These are phyloP conservation scores for Rhinoptilus africanus DNA, from an alignment of 2,113 vertebrate species.

Conservation along the genomic window DNA sequence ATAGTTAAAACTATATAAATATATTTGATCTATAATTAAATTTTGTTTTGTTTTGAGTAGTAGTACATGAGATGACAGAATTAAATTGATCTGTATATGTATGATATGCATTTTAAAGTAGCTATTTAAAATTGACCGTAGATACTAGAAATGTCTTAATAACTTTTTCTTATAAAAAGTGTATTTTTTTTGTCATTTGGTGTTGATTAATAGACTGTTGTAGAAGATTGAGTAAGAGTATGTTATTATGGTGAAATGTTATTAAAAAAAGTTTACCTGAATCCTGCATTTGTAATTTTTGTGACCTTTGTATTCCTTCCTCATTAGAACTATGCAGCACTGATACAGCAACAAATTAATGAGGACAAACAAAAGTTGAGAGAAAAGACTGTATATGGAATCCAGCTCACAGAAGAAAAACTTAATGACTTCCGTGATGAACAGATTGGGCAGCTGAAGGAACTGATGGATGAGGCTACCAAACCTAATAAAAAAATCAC, in stretches of 20 bases:
- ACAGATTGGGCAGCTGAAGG: conserved; percentile 88
- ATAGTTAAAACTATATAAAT: background rate
- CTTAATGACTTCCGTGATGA: conserved; percentile 83
- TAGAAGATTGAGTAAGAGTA: background rate
- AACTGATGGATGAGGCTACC: conserved; percentile 89
- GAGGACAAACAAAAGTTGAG: conserved; percentile 48
- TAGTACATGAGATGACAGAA: background rate
- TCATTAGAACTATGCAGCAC: conserved; percentile 71
- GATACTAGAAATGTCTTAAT: background rate
- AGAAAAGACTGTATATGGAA: conserved; percentile 70
- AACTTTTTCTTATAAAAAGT: background rate
- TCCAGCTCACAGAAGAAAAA: conserved; percentile 76
- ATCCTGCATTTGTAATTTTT: background rate
- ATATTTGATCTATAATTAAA: background rate
- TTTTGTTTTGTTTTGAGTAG: background rate
- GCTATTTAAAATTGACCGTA: background rate
- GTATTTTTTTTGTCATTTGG: background rate
- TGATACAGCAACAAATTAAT: conserved; percentile 77
- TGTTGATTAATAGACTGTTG: background rate
- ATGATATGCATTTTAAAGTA: background rate
- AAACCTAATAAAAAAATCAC: conserved; percentile 82
- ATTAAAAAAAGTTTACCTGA: background rate
- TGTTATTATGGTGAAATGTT: background rate
- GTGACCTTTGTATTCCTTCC: background rate
- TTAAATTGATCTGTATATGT: background rate